Base-by-base conservation (phyloP, 1,140 invertebrate species). In the Elymnias hypermnestra region DNA sequence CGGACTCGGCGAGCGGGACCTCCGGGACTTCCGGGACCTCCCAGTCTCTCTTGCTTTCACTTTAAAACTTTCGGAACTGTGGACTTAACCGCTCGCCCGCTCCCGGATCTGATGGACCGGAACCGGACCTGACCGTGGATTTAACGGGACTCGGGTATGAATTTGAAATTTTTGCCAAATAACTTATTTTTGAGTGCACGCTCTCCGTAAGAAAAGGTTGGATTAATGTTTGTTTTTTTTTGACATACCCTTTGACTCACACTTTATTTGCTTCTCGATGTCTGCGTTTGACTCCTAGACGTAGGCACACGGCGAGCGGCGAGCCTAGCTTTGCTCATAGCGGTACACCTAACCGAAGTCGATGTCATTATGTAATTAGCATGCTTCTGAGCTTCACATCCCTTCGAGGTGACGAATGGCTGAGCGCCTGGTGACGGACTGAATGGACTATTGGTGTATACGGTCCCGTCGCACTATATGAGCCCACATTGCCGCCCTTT, bases 131-230 rank as follows among this genome's bases (percentile, higher is more conserved):
- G 64, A 63, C 50, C 56, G 37, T 56, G 64, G 62, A 73, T 64
- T 58, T 39, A 40, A 66, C 57, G 75, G 73, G 76, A 66, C 63
- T 62, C 70, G 79, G 77, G 79, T 79, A 83, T 83, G 76, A 75
- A 61, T 69, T 83, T 78, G 54, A 66, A 71, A 72, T 70, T 77
- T 65, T 81, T 72, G 71, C 72, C 68, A 66, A 74, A 73, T 77
- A 72, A 33, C 26, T 29, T 29, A 29, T 12, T 10, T 68, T 82
- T 71, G 73, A 78, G 68, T 81, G 78, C 78, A 81, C 78, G 74
- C 78, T 75, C 69, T 33, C 29, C 67, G 57, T 69, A 58, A 3
- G 13, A 8, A 35, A 19, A 60, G 44, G 29, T 35, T 49, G n/a
- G n/a, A 58, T 63, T 65, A 58, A 68, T 70, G 59, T 73, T 72